Percentiles rank a stretch among this genome's conserved stretches.
phyloP scores from a whole-genome alignment of 2,888 invertebrate genomes.

The Agelastica alni region DNA sequence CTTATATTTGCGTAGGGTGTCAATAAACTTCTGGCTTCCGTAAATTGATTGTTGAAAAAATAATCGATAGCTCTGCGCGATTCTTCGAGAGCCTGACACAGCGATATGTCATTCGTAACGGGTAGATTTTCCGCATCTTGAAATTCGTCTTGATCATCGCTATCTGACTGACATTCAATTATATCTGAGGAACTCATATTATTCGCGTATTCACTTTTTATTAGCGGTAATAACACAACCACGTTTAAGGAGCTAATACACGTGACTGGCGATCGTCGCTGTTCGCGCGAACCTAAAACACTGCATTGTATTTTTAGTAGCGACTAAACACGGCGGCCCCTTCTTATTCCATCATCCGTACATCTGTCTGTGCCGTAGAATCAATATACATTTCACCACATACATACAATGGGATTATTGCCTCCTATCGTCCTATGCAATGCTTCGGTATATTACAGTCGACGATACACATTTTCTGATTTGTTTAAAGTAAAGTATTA shows the following conservation, averaged over 20 bases:
- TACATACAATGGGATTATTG: no score
- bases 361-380: no score
- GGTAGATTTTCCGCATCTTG: slow-evolving; percentile 31
- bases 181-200: slow-evolving; percentile 7
- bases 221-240: background rate
- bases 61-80: slow-evolving; percentile 79
- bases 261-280: background rate
- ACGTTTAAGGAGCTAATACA: background rate
- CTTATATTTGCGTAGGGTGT: slow-evolving; percentile 79
- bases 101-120: slow-evolving; percentile 58
- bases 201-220: background rate
- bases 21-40: slow-evolving; percentile 78
- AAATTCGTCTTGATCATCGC: slow-evolving; percentile 27
- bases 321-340: background rate
- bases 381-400: no score
- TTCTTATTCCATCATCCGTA: background rate
- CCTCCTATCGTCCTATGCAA: no score
- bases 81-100: slow-evolving; percentile 74
- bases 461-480: no score
- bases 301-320: slow-evolving; percentile 3
- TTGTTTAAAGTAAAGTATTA: no score
- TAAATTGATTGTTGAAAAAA: slow-evolving; percentile 91
- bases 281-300: background rate
- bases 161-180: slow-evolving; percentile 18
- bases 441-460: no score